Conservation (phyloP, 2,797 vertebrate genomes). For the Thamnophis elegans region DNA sequence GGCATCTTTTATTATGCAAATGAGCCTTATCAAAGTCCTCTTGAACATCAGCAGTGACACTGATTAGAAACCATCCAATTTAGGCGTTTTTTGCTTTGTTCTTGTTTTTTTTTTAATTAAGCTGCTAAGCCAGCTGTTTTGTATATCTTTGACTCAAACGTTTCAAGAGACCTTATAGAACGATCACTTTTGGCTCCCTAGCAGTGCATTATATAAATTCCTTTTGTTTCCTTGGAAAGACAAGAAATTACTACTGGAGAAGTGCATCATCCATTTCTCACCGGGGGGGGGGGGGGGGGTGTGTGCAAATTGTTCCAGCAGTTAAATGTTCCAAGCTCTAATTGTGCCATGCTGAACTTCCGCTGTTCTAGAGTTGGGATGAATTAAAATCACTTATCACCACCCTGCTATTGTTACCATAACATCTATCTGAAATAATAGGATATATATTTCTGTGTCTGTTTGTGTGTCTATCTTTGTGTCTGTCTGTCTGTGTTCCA, state of each 20-base stretch:
- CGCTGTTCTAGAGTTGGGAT: neutral
- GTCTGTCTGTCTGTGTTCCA: too few species aligned
- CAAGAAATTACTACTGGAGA: neutral
- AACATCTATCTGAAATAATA: neutral
- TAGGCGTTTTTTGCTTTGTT: constrained; percentile 42
- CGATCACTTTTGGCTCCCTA: neutral
- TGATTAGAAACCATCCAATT: constrained; percentile 59
- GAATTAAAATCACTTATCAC: neutral
- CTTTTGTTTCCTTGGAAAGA: neutral
- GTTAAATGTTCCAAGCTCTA: neutral
- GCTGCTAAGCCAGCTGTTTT: neutral
- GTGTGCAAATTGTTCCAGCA: neutral
- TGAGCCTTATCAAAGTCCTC: constrained; percentile 54
- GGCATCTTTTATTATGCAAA: constrained; percentile 26
- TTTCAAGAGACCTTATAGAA: constrained; percentile 5
- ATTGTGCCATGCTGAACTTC: neutral
- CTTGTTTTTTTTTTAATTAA: constrained; percentile 7
- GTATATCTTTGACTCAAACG: constrained; percentile 3
- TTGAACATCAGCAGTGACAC: constrained; percentile 59
- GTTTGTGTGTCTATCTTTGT: too few species aligned
- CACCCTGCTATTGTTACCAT: neutral
- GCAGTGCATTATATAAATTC: neutral
- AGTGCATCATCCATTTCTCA: neutral
- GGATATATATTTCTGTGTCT: neutral
- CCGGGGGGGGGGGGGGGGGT: fast-evolving